A percentile compares a stretch with the other conserved stretches of the same genome.
Evolutionary conservation across 2,888 invertebrate genomes (phyloP).

Genomic region (Pterobdella sp.): DNA sequence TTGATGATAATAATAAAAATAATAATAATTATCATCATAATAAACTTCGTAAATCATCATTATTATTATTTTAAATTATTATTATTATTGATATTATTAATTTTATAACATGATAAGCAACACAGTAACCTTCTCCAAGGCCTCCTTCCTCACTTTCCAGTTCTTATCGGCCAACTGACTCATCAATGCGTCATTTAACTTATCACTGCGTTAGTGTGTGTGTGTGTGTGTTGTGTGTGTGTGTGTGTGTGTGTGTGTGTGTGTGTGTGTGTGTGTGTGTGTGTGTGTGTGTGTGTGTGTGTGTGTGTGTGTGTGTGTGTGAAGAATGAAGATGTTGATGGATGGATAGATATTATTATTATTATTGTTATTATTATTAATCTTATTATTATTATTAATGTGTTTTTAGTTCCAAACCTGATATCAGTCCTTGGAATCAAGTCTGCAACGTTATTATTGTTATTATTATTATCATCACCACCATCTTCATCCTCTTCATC

Average conservation of each 20-base stretch:
- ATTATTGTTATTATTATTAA: no score
- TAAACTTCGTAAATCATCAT: no score
- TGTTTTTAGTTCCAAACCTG: slow-evolving; percentile 44
- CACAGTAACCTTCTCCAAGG: slow-evolving; percentile 65
- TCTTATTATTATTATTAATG: not conserved
- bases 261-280: not conserved
- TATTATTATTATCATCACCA: slow-evolving; percentile 38
- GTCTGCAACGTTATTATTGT: slow-evolving; percentile 59
- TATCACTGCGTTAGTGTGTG: slow-evolving; percentile 54
- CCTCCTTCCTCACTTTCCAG: slow-evolving; percentile 80
- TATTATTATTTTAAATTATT: no score
- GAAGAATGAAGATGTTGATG: not conserved
- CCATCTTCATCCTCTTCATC: slow-evolving; percentile 40
- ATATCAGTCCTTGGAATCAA: slow-evolving; percentile 71
- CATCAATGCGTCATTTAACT: slow-evolving; percentile 71
- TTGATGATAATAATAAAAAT: no score
- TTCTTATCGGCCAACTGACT: slow-evolving; percentile 57
- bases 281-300: slow-evolving; percentile 2
- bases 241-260: not conserved
- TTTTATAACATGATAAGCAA: no score
- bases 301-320: slow-evolving; percentile 1
- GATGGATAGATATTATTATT: not conserved
- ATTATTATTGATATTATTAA: no score
- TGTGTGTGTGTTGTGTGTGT: not conserved
- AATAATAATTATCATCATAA: no score